These are phyloP conservation scores for Gavia stellata DNA, from an alignment of 2,113 vertebrate species.

Conservation along the genomic window DNA sequence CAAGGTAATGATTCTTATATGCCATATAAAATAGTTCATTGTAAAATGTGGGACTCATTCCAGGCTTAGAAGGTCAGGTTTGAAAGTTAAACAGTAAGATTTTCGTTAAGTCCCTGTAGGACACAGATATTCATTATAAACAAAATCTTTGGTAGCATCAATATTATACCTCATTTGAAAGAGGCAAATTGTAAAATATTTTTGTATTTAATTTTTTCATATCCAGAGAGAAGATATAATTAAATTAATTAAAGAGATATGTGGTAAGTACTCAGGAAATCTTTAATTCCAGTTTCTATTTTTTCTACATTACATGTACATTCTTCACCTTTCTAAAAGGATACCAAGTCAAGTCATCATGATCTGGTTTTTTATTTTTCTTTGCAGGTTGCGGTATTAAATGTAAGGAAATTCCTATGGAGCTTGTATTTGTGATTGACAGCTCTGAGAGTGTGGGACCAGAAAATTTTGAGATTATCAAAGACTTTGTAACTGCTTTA, in stretches of 20 bases:
- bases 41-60: background rate
- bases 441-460: slow-evolving; percentile 92
- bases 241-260: slow-evolving; percentile 90
- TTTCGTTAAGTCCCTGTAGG: background rate
- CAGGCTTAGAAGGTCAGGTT: background rate
- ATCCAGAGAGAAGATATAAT: slow-evolving; percentile 87
- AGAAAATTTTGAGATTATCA: slow-evolving; percentile 91
- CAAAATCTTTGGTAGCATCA: background rate
- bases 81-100: background rate
- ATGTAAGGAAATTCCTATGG: slow-evolving; percentile 93
- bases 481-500: slow-evolving; percentile 87
- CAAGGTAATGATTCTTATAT: background rate
- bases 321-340: background rate
- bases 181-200: background rate
- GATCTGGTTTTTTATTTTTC: background rate
- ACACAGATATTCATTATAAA: background rate
- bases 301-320: background rate
- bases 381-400: slow-evolving; percentile 85
- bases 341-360: background rate
- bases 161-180: background rate
- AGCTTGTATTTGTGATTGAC: slow-evolving; percentile 92
- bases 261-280: slow-evolving; percentile 74
- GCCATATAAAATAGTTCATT: background rate
- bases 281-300: background rate
- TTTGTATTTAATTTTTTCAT: background rate